Percentiles rank a stretch among this genome's conserved stretches.
These are phyloP conservation scores for Zeuzera pyrina DNA, from an alignment of 2,888 invertebrate species.

Conservation along the genomic window DNA sequence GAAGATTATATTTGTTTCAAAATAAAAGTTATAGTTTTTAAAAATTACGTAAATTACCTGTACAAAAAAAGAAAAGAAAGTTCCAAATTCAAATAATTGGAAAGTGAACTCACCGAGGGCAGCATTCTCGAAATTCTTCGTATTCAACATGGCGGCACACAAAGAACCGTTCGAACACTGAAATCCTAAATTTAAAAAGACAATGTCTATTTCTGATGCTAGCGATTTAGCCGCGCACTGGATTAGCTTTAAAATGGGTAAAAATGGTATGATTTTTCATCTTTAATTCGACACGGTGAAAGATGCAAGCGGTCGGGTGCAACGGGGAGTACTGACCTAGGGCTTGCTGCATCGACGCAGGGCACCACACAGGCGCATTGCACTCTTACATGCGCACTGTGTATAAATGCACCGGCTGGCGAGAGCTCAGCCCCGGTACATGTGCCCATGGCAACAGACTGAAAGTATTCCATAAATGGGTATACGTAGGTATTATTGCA, in stretches of 20 bases:
- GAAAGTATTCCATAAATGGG: no score
- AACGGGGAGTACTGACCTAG: constrained; percentile 33
- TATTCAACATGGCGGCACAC: constrained; percentile 41
- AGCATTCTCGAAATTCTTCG: constrained; percentile 20
- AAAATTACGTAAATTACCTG: no score
- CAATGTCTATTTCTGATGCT: not conserved
- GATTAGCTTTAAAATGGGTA: not conserved
- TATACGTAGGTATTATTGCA: no score
- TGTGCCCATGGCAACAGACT: constrained; percentile 29
- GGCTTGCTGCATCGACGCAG: constrained; percentile 29
- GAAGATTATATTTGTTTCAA: no score
- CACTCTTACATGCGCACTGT: constrained; percentile 18
- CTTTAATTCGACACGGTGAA: constrained; percentile 8
- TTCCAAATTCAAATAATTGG: no score
- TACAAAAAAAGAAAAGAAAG: no score
- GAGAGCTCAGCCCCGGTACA: constrained; percentile 25
- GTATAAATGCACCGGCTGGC: constrained; percentile 20
- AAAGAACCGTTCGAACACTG: constrained; percentile 25
- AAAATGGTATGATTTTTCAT: not conserved
- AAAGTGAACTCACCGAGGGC: constrained; percentile 34
- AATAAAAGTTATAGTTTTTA: no score
- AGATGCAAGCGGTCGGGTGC: constrained; percentile 29
- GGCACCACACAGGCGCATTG: constrained; percentile 18
- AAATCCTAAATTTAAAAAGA: constrained; percentile 11
- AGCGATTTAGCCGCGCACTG: not conserved